Percentiles rank a stretch among this genome's conserved stretches.
Evolutionary conservation across 2,888 invertebrate genomes (phyloP).

Genomic region (Heliconius charithonia): DNA sequence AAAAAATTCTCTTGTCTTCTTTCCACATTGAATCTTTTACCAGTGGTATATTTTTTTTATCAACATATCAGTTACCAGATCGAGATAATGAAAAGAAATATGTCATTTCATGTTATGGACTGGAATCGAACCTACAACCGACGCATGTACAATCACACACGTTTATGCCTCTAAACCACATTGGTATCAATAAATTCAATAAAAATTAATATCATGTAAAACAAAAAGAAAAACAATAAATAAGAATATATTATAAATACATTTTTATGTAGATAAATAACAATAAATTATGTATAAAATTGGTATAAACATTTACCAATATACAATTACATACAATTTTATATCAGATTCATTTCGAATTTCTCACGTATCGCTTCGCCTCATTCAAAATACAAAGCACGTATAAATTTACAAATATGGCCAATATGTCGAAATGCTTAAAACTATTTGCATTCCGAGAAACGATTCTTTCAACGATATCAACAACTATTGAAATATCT

Average conservation of each 20-base stretch:
- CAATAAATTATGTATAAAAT: constrained; percentile 1
- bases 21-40: no score
- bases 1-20: no score
- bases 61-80: no score
- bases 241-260: background rate
- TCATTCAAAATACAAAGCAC: constrained; percentile 32
- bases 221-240: background rate
- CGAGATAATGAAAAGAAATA: no score
- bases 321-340: constrained; percentile 17
- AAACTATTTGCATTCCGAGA: constrained; percentile 67
- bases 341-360: constrained; percentile 31
- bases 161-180: no score
- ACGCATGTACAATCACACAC: no score
- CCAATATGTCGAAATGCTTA: constrained; percentile 54
- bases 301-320: background rate
- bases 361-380: constrained; percentile 40
- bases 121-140: no score
- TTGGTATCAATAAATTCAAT: background rate
- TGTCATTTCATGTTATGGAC: no score
- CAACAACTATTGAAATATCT: constrained; percentile 53
- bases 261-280: background rate
- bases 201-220: background rate
- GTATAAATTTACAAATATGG: constrained; percentile 43
- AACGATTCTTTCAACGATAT: constrained; percentile 57
- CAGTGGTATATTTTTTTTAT: no score